Evolutionary conservation across 2,888 invertebrate genomes (phyloP).

Genomic region (Epinotia ramella): DNA sequence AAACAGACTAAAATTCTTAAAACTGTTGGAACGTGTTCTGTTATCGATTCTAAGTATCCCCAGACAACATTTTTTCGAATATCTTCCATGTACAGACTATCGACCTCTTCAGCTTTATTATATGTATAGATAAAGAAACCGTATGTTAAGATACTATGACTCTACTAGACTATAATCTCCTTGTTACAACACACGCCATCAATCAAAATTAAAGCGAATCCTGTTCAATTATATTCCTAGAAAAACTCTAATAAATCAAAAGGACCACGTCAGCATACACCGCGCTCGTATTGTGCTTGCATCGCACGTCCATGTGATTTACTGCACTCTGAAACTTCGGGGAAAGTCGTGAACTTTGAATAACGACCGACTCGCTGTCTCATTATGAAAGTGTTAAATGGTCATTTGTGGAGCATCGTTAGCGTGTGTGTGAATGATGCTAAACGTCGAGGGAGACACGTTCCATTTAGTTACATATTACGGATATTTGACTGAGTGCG

Average conservation of each 20-base stretch:
- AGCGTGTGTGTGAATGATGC: conserved; percentile 1
- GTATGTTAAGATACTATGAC: no score
- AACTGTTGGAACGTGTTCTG: no score
- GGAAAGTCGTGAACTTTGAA: conserved; percentile 30
- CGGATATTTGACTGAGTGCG: not conserved
- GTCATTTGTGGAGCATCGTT: conserved; percentile 30
- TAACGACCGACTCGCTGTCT: conserved; percentile 31
- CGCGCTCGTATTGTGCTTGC: conserved; percentile 38
- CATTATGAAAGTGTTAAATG: conserved; percentile 36
- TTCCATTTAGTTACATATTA: not conserved
- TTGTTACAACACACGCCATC: not conserved
- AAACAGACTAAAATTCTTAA: no score
- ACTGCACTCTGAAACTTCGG: conserved; percentile 28
- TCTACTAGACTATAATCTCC: no score
- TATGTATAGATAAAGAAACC: no score
- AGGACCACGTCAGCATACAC: conserved; percentile 18
- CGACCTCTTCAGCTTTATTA: no score
- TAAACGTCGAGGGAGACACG: not conserved
- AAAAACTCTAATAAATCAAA: conserved; percentile 34
- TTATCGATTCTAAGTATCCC: no score
- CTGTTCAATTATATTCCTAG: not conserved
- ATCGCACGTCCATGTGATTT: conserved; percentile 40
- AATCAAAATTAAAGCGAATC: not conserved
- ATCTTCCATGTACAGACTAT: no score
- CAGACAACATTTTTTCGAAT: no score